Evolutionary conservation across 2,888 invertebrate species (phyloP), one percentile per base, ranked within the genome.

Genomic region (Ochropacha duplaris): DNA sequence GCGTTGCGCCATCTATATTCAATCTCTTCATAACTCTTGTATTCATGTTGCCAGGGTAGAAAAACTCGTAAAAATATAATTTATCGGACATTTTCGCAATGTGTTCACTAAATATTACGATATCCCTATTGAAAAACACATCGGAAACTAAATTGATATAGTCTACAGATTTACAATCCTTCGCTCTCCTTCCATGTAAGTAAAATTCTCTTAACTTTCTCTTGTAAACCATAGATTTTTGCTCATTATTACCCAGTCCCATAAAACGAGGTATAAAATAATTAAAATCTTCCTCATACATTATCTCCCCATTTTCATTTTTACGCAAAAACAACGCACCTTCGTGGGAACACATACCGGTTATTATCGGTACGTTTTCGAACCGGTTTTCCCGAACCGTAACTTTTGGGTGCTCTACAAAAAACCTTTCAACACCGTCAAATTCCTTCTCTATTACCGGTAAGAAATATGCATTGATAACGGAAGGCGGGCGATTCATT

Each of bases 391-490:
- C 62, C 1, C 64, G 65, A 1, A 90, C 63, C 28, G 74, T 68
- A 2, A 75, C 65, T 22, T 80, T 61, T 0, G 92, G 88, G 5
- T 72, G 69, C 55, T 90, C 85, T 0, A 67, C 65, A 11, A 88
- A 84, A 72, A 81, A 88, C 2, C 69, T 65, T 50, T 87, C 79
- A 0, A 86, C 72, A 0, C 80, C 81, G 0, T 79, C 72, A 22
- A 88, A 88, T 57, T 83, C 58, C 31, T 76, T 83, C 57, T 92
- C 92, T 0, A 90, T 71, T 0, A 90, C 87, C 0, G 90, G 86
- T 24, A 83, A 52, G 3, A 90, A 80, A 28, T 77, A 79, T 0
- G 89, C 72, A 22, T 77, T 73, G 0, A 90, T 68, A 1, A 79
- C 58, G 0, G 73, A 64, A 0, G 76, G 64, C 0, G 79, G 79